Evolutionary conservation across 2,888 invertebrate genomes (phyloP).

Genomic region (Troilus luridus): DNA sequence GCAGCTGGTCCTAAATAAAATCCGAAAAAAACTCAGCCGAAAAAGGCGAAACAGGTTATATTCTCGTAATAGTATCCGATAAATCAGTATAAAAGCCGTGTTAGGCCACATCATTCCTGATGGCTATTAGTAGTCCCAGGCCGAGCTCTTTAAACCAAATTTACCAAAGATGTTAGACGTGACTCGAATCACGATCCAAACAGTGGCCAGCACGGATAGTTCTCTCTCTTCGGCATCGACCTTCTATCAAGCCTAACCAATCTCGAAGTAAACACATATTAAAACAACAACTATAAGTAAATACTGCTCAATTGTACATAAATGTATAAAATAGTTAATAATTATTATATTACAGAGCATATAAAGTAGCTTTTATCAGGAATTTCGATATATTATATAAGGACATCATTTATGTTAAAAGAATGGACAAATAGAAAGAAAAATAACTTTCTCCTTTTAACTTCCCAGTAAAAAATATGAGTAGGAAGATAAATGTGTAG

Average conservation of each 20-base stretch:
- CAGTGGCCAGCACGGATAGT: background rate
- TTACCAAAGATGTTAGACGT: conserved; percentile 39
- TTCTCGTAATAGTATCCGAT: background rate
- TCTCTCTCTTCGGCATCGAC: background rate
- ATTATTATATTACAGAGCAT: no score
- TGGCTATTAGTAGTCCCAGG: background rate
- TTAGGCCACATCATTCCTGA: background rate
- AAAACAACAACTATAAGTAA: no score
- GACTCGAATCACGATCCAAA: background rate
- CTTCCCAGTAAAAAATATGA: no score
- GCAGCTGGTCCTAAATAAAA: background rate
- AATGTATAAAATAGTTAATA: no score
- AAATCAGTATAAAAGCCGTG: conserved; percentile 25
- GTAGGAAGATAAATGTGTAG: no score
- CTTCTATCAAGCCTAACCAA: background rate
- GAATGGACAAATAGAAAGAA: no score
- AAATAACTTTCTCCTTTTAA: no score
- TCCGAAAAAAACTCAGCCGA: background rate
- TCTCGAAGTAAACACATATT: background rate
- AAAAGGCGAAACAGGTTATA: background rate
- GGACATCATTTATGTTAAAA: no score
- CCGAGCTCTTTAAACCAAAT: conserved; percentile 31
- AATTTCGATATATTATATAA: no score
- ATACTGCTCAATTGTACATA: no score
- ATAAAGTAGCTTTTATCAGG: no score